phyloP scores from a whole-genome alignment of 2,113 vertebrate genomes.

The Heptranchias perlo region DNA sequence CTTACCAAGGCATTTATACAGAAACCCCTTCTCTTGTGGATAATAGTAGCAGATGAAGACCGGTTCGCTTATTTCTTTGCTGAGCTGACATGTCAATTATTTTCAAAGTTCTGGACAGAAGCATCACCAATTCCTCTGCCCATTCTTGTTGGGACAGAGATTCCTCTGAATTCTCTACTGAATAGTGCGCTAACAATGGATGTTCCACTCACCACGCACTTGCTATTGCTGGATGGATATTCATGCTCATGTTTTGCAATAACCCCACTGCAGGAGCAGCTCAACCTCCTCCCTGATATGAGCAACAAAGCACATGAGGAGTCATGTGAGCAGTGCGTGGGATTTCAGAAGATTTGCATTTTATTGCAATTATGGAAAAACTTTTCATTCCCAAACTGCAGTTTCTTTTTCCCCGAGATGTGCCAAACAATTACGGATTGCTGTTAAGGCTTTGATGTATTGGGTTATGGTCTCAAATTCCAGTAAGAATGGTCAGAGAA shows the following conservation, averaged over 20 bases:
- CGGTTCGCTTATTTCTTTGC: constrained; percentile 68
- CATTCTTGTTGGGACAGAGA: neutral
- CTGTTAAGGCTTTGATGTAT: constrained; percentile 69
- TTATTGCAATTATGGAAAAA: constrained; percentile 69
- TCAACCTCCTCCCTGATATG: constrained; percentile 61
- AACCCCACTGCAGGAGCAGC: constrained; percentile 70
- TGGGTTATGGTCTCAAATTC: constrained; percentile 68
- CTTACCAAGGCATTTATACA: constrained; percentile 75
- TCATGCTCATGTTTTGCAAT: constrained; percentile 58
- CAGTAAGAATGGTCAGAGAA: constrained; percentile 82
- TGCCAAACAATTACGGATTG: constrained; percentile 80
- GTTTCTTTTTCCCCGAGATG: constrained; percentile 68
- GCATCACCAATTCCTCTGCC: constrained; percentile 52
- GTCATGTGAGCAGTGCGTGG: neutral
- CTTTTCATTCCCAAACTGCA: constrained; percentile 56
- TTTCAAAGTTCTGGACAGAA: neutral
- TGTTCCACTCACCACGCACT: constrained; percentile 62
- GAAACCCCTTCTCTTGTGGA: constrained; percentile 77
- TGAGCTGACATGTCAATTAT: constrained; percentile 59
- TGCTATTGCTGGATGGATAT: constrained; percentile 64
- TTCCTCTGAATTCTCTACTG: constrained; percentile 43
- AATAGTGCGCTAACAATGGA: constrained; percentile 51
- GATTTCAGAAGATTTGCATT: constrained; percentile 45
- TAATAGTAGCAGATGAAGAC: constrained; percentile 64
- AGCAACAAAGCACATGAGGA: constrained; percentile 59